phyloP scores from a whole-genome alignment of 2,888 invertebrate genomes.

The Epistrophe grossulariae region DNA sequence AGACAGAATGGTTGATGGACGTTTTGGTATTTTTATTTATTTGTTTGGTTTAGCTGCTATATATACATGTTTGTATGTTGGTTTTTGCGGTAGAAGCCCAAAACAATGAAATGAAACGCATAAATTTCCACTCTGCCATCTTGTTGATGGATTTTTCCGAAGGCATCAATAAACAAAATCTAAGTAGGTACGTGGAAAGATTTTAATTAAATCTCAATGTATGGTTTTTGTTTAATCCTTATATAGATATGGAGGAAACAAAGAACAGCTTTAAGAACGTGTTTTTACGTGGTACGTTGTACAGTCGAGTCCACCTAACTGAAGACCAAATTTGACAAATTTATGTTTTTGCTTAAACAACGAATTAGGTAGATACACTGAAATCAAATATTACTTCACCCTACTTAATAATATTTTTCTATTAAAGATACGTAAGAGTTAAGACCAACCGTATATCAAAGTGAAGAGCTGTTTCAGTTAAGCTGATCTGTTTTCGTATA shows the following conservation, averaged over 20 bases:
- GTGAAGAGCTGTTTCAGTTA: no score
- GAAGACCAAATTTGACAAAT: no score
- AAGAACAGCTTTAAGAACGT: not conserved
- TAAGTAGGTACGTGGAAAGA: conserved; percentile 61
- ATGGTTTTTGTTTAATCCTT: not conserved
- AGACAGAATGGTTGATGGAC: conserved; percentile 55
- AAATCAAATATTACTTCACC: no score
- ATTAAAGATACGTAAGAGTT: no score
- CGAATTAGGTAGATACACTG: no score
- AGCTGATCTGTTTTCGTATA: no score
- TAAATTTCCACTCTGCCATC: conserved; percentile 47
- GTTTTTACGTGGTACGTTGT: no score
- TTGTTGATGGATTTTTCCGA: conserved; percentile 64
- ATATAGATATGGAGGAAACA: not conserved
- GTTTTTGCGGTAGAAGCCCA: not conserved
- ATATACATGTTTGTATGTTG: no score
- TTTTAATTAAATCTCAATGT: conserved; percentile 64
- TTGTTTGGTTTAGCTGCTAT: conserved; percentile 22
- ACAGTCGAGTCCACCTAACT: no score
- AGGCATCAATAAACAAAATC: conserved; percentile 54
- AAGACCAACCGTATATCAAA: no score
- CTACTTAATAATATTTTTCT: no score
- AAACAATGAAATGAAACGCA: conserved; percentile 37
- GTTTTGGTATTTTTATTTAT: conserved; percentile 36
- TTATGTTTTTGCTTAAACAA: no score